Evolutionary conservation across 92 coral and sea anemone genomes (phyloP).

Genomic region (Blastomussa wellsi): DNA sequence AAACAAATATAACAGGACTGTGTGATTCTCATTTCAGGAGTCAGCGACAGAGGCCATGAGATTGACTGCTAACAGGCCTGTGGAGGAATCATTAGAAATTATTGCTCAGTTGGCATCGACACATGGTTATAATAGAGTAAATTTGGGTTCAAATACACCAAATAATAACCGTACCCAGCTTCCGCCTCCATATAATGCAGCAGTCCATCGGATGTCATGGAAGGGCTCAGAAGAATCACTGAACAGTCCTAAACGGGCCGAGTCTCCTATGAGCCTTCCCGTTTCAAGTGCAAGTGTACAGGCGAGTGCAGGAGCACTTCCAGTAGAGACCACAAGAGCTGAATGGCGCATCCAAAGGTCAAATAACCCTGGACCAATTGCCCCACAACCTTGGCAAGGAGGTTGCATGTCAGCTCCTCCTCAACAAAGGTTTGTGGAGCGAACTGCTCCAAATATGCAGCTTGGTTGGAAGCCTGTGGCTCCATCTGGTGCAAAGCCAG

Average conservation of each 20-base stretch:
- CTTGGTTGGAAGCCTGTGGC: constrained; percentile 69
- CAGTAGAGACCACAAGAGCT: constrained; percentile 63
- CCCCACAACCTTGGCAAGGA: constrained; percentile 65
- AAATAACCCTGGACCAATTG: constrained; percentile 16
- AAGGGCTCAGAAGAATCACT: constrained; percentile 80
- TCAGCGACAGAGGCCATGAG: constrained; percentile 68
- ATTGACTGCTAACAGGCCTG: constrained; percentile 69
- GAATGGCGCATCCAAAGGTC: constrained; percentile 75
- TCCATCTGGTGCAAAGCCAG: constrained; percentile 37
- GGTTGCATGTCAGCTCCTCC: constrained; percentile 12
- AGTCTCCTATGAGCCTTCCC: constrained; percentile 65
- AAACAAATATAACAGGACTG: not conserved
- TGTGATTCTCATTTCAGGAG: constrained; percentile 49
- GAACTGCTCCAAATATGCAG: constrained; percentile 62
- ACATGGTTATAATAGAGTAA: constrained; percentile 42
- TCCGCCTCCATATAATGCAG: constrained; percentile 85
- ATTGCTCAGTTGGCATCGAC: constrained; percentile 42
- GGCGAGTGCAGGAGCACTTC: not conserved
- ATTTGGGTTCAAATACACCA: constrained; percentile 42
- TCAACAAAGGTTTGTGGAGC: constrained; percentile 45
- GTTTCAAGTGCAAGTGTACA: constrained; percentile 42
- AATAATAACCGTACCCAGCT: constrained; percentile 51
- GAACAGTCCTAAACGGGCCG: constrained; percentile 72
- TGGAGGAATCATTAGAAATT: constrained; percentile 73
- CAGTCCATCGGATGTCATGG: constrained; percentile 73